Base-by-base conservation (phyloP, 2,113 vertebrate species). In the Barbus barbus region DNA sequence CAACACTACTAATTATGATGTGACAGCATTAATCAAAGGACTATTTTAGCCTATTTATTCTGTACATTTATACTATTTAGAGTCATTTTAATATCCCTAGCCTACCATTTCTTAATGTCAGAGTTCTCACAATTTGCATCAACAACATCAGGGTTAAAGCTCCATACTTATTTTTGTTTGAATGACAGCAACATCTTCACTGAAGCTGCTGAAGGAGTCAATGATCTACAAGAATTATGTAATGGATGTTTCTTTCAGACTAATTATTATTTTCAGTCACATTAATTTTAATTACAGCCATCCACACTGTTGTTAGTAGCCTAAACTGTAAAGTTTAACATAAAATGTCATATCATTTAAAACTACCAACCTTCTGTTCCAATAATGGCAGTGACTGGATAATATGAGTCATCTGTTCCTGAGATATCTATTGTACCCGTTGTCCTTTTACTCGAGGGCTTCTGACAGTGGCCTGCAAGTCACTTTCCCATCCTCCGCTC, bases 221-320 rank as follows among this genome's bases (percentile, higher is more conserved):
- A n/a, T n/a, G n/a, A n/a, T n/a, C n/a, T n/a, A n/a, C n/a, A n/a
- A n/a, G n/a, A n/a, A 53, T 12, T 22, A 56, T 53, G 16, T 13
- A 20, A 31, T 2, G 9, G 41, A 56, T 76, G 26, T 76, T 76
- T 31, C 18, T n/a, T 36, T 56, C 9, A 44, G 16, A 18, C 33
- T 24, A 44, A 41, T 78, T 18, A 26, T 20, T 41, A 78, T 78
- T 78, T 78, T 61, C 14, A 61, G 36, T 78, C 31, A 77, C 11
- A 61, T 26, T 61, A 0, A 26, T 78, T 60, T 58, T 26, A 78
- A 28, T 78, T 78, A 38, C n/a, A 78, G 13, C 76, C 76, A 18
- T 26, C 13, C 56, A 26, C n/a, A 44, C 36, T 44, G n/a, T 44
- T 78, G 76, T 78, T 53, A 44, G 13, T 60, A 58, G 3, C 6